Evolutionary conservation across 2,113 vertebrate genomes (phyloP).

Genomic region (Pterocles orientalis): DNA sequence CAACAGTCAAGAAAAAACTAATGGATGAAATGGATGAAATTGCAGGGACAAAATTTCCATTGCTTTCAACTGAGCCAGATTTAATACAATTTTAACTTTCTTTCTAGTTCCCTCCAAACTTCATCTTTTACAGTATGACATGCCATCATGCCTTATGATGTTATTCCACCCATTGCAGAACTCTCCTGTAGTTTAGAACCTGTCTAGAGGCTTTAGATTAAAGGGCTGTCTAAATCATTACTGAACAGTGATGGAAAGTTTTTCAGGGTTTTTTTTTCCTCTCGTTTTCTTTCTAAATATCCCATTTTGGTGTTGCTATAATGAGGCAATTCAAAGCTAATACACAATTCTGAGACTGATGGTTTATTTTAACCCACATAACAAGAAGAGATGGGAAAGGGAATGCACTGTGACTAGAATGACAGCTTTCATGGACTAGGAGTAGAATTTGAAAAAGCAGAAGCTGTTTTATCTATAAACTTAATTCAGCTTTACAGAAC

Average conservation of each 20-base stretch:
- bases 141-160: neutral
- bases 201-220: slow-evolving; percentile 22
- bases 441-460: slow-evolving; percentile 25
- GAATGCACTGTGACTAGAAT: neutral
- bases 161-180: neutral
- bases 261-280: neutral
- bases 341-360: slow-evolving; percentile 20
- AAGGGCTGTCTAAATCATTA: slow-evolving; percentile 37
- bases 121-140: neutral
- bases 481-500: neutral
- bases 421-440: neutral
- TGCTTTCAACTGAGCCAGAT: neutral
- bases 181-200: neutral
- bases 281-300: slow-evolving; percentile 4
- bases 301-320: neutral
- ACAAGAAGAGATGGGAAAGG: neutral
- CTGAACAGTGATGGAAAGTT: neutral
- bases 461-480: slow-evolving; percentile 1
- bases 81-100: neutral
- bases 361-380: slow-evolving; percentile 44
- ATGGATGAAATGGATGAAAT: neutral
- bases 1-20: neutral
- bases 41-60: neutral
- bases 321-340: slow-evolving; percentile 50
- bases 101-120: neutral